Percentiles rank a stretch among this genome's conserved stretches.
These are phyloP conservation scores for Varecia variegata DNA, from an alignment of 2,797 vertebrate species.

Conservation along the genomic window DNA sequence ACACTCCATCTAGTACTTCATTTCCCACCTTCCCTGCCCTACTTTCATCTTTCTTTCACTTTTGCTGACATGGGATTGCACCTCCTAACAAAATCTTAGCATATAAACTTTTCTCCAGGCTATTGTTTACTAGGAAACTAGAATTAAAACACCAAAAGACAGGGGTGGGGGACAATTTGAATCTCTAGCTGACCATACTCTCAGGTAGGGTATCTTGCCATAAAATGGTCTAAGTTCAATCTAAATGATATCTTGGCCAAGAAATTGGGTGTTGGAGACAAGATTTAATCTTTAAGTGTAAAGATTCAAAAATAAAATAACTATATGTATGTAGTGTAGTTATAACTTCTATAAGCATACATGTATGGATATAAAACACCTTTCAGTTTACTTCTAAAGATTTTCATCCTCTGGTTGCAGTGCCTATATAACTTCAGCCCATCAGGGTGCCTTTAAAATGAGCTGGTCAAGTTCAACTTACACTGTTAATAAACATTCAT, in stretches of 20 bases:
- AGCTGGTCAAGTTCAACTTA: slow-evolving; percentile 65
- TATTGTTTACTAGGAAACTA: not conserved
- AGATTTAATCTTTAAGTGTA: not conserved
- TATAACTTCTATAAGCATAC: not conserved
- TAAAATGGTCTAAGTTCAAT: not conserved
- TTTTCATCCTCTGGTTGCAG: not conserved
- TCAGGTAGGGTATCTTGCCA: not conserved
- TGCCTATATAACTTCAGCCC: not conserved
- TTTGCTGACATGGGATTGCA: not conserved
- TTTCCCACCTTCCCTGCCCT: not conserved
- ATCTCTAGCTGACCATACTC: not conserved
- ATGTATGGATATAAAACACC: not conserved
- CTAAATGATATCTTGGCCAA: not conserved
- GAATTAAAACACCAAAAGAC: not conserved
- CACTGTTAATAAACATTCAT: slow-evolving; percentile 62
- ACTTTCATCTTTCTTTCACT: not conserved
- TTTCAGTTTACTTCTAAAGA: not conserved
- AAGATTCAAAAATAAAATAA: not conserved
- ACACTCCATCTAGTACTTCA: not conserved
- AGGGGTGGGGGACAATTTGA: not conserved
- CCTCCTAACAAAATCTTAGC: not conserved
- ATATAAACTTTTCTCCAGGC: not conserved
- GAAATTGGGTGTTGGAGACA: not conserved
- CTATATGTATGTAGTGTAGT: not conserved
- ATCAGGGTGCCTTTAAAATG: slow-evolving; percentile 38